Conservation (phyloP, 2,888 invertebrate species). For the Drosophila stalkeri region DNA sequence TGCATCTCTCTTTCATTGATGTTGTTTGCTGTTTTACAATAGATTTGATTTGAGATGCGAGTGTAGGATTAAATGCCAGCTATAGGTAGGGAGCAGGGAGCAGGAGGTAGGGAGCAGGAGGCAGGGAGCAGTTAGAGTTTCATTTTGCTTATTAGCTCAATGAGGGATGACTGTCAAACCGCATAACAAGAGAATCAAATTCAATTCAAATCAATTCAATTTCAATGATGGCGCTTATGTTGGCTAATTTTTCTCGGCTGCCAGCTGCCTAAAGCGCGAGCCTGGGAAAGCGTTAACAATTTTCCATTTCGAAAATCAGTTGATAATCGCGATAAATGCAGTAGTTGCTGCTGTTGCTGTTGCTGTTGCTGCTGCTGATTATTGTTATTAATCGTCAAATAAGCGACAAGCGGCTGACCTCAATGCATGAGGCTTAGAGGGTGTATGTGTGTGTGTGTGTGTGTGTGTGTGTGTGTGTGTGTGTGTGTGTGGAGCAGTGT, state of each 20-base stretch:
- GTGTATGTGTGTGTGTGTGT: not conserved
- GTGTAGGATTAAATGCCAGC: conserved; percentile 54
- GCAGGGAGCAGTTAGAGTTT: not conserved
- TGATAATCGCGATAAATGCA: conserved; percentile 12
- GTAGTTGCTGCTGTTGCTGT: conserved; percentile 6
- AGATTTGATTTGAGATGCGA: conserved; percentile 62
- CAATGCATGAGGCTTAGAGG: conserved; percentile 37
- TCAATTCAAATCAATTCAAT: conserved; percentile 41
- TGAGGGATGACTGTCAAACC: conserved; percentile 50
- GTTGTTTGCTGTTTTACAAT: conserved; percentile 45
- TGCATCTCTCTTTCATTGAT: conserved; percentile 4
- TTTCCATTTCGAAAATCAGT: conserved; percentile 25
- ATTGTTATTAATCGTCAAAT: conserved; percentile 62
- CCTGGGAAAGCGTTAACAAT: conserved; percentile 56
- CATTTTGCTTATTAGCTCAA: conserved; percentile 48
- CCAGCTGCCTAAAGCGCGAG: conserved; percentile 32
- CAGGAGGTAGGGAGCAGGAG: not conserved
- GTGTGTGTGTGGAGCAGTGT: not conserved
- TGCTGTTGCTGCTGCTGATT: conserved; percentile 37
- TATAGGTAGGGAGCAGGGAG: not conserved
- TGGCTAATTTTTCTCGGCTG: conserved; percentile 28
- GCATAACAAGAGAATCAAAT: conserved; percentile 34
- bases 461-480: not conserved
- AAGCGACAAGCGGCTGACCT: conserved; percentile 55
- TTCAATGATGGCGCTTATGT: conserved; percentile 52